Base-by-base conservation (phyloP, 1,140 invertebrate genomes). In the Thalassaphorura encarpata region DNA sequence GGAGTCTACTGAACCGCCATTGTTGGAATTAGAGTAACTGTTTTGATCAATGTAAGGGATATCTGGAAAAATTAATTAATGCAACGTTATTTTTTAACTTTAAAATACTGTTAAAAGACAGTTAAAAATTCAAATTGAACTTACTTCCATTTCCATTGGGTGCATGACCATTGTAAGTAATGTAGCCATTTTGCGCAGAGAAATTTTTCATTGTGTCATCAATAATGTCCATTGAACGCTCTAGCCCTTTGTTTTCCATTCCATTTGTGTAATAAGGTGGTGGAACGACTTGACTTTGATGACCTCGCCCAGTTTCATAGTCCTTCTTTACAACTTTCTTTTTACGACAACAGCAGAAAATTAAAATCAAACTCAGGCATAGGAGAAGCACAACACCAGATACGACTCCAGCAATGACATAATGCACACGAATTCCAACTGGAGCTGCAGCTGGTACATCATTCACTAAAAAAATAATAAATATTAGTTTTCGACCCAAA, bases 1-100 rank as follows among this genome's bases (percentile, higher is more conserved):
- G 1, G 88, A 91, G 73, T 93, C 90, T 33, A 93, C 88, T 52
- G 87, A 90, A 48, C 89, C 88, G 23, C 87, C 88, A 72, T 92
- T 89, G 73, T 90, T 89, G 49, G 87, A 89, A 70, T 90, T 91
- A 40, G 86, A 87, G 72, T 90, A 91, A 70, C 86, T 89, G 72
- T 89, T 89, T 67, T 65, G 63, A 43, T 90, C 87, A 74, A 89
- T 83, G 74, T 88, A 89, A 47, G 83, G 84, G 80, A 89, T 88
- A 70, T 87, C 60, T 62, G 42, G 18, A 49, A 52, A 29, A 45
- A 56, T 28, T 27, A 41, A n/a, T n/a, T n/a, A 56, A n/a, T 50
- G 50, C 21, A 53, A 43, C 4, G 46, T 23, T 4, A 26, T 21
- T 23, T 53, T n/a, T 19, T 18, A 27, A 6, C 4, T 21, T 39